Evolutionary conservation across 2,113 vertebrate species (phyloP).

Genomic region (Lonchura striata): DNA sequence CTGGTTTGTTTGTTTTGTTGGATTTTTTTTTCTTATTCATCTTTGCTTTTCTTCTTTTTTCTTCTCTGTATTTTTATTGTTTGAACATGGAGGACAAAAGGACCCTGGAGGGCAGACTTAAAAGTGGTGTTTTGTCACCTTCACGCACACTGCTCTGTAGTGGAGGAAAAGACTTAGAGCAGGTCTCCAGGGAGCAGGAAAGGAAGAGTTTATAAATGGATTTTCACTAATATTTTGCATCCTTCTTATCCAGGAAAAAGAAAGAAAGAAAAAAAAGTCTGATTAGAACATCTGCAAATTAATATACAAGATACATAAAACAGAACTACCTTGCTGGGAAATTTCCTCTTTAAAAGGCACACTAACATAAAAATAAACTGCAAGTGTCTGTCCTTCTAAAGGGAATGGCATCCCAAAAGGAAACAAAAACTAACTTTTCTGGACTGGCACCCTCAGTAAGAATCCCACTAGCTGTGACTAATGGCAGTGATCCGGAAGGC

Average conservation of each 20-base stretch:
- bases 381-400: background rate
- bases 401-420: background rate
- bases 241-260: background rate
- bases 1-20: background rate
- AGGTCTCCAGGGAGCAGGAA: background rate
- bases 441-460: background rate
- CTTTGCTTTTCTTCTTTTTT: background rate
- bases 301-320: background rate
- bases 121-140: slow-evolving; percentile 46
- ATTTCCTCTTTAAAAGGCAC: background rate
- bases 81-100: slow-evolving; percentile 30
- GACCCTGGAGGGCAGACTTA: background rate
- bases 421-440: background rate
- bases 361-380: background rate
- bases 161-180: background rate
- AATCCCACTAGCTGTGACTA: background rate
- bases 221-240: background rate
- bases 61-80: background rate
- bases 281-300: background rate
- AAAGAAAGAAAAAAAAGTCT: background rate
- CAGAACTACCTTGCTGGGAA: background rate
- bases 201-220: background rate
- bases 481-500: background rate
- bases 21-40: background rate
- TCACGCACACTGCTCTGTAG: background rate